Conservation (phyloP, 2,113 vertebrate genomes). For the Grantiella picta region DNA sequence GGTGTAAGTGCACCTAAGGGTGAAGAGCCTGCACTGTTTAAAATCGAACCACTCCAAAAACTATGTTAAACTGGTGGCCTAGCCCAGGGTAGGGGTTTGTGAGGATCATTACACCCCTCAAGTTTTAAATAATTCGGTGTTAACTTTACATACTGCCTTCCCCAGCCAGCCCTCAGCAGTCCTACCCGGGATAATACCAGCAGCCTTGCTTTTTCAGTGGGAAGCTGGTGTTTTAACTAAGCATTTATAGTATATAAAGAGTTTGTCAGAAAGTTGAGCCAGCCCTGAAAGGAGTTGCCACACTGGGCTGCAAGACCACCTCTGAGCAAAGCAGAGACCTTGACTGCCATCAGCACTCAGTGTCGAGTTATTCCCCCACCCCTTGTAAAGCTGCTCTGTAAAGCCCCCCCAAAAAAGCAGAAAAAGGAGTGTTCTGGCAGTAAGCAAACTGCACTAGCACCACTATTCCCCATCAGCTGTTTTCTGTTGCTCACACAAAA, state of each 20-base stretch:
- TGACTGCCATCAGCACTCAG: background rate
- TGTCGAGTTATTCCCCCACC: background rate
- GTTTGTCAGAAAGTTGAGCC: background rate
- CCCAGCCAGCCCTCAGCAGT: background rate
- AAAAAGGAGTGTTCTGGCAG: background rate
- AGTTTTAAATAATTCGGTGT: background rate
- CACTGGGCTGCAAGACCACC: background rate
- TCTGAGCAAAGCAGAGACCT: background rate
- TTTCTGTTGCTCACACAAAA: conserved; percentile 59
- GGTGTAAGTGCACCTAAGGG: background rate
- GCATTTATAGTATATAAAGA: background rate
- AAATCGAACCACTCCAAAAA: background rate
- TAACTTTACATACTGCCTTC: background rate
- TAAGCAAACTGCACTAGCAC: background rate
- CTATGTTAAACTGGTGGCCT: background rate
- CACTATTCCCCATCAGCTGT: conserved; percentile 53
- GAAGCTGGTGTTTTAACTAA: background rate
- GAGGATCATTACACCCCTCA: fast-evolving
- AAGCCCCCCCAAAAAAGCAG: background rate
- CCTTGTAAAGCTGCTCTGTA: background rate
- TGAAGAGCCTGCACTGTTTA: background rate
- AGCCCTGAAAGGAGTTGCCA: background rate
- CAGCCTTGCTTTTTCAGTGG: background rate
- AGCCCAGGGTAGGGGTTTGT: background rate
- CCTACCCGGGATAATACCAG: background rate